Evolutionary conservation across 2,888 invertebrate genomes (phyloP).

Genomic region (Dynastes grantii): DNA sequence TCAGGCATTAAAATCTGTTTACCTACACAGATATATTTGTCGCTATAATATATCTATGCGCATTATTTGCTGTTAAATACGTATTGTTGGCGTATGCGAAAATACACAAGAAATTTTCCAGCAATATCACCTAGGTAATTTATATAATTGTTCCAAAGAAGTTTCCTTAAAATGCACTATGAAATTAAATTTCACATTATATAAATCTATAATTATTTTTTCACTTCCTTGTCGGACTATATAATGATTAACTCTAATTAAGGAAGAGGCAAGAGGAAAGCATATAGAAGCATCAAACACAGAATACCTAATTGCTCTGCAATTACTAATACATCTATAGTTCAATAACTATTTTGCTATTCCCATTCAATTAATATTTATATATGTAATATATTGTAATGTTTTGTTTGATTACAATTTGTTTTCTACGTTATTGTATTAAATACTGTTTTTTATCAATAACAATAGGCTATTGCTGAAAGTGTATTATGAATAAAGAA

Average conservation of each 20-base stretch:
- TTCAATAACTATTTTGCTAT: too few species aligned
- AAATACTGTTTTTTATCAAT: too few species aligned
- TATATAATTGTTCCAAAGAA: not conserved
- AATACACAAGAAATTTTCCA: not conserved
- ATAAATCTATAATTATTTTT: slow-evolving; percentile 8
- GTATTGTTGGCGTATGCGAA: not conserved
- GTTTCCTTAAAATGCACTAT: not conserved
- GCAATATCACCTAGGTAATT: not conserved
- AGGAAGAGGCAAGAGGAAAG: not conserved
- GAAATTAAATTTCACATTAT: not conserved
- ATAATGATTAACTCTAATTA: not conserved
- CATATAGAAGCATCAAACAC: too few species aligned
- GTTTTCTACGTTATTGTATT: too few species aligned
- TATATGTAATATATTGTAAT: too few species aligned
- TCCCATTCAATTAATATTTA: too few species aligned
- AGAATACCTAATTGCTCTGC: too few species aligned
- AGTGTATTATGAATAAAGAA: too few species aligned
- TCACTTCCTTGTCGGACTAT: slow-evolving; percentile 3
- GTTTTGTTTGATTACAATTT: too few species aligned
- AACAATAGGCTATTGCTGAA: too few species aligned
- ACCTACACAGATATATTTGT: slow-evolving; percentile 11
- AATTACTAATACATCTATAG: too few species aligned
- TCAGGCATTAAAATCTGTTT: slow-evolving; percentile 11
- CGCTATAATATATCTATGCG: not conserved
- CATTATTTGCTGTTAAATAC: not conserved